Base-by-base conservation (phyloP, 2,888 invertebrate species). In the Julus scandinavius region DNA sequence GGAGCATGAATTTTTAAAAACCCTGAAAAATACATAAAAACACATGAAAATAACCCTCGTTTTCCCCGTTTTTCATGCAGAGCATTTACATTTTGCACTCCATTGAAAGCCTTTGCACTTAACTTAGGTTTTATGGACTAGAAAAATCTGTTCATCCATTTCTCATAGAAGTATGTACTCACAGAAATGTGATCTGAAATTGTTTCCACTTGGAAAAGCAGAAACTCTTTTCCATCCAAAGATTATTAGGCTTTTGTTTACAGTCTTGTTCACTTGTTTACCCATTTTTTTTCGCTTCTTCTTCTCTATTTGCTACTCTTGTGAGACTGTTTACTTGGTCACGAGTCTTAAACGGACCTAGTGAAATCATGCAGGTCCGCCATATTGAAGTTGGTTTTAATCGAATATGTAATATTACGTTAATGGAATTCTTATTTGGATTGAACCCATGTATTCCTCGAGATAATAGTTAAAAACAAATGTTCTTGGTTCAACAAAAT, bases 11-110 rank as follows among this genome's bases (percentile, higher is more conserved):
- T 54, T 9, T 54, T 54, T 54, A 54, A 54, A 54, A 54, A 45
- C 45, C 54, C 3, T 13, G 54, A 54, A 54, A 54, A 15, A 54
- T 54, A 54, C 45, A 45, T 45, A 45, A 45, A 45, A 45, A 45
- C 45, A 45, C 45, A 45, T 13, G 15, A 17, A 54, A 54, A 54
- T 54, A 3, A 17, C 13, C 54, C 54, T 54, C 13, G 3, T 72
- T 29, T 72, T 63, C n/a, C n/a, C n/a, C 58, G 11, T 17, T 50
- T 50, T 58, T 58, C 7, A 4, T 58, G 11, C 5, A 13, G 4
- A 20, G 20, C 63, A 63, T 63, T 63, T 63, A 63, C 63, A 63
- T 63, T 63, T 63, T 63, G 63, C 63, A 63, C 63, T 72, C 72
- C 72, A 72, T 72, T 72, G 20, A 2, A 72, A 72, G 29, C 72